Percentiles rank a stretch among this genome's conserved stretches.
Evolutionary conservation across 2,797 vertebrate species (phyloP).

Genomic region (Sebastes elongatus): DNA sequence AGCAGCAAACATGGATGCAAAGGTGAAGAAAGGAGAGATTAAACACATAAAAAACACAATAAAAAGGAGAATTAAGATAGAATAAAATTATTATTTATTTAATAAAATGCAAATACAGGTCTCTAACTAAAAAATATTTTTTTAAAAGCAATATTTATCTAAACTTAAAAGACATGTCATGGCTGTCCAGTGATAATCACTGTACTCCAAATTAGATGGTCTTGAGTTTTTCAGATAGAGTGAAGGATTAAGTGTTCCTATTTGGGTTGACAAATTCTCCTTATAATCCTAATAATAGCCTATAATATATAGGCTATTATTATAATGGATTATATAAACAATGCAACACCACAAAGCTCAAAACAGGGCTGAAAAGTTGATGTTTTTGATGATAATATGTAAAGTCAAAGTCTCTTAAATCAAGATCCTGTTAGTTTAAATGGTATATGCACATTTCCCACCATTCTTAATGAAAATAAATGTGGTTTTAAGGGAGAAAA

Average conservation of each 20-base stretch:
- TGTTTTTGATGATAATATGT: background rate
- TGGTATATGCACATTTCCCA: background rate
- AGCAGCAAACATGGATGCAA: background rate
- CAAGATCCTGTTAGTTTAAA: background rate
- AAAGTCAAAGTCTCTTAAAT: background rate
- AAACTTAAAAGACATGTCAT: background rate
- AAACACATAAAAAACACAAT: background rate
- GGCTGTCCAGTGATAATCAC: background rate
- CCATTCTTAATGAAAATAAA: too few species aligned
- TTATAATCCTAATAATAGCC: background rate
- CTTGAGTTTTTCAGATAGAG: background rate
- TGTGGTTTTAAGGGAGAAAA: background rate
- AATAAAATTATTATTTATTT: background rate
- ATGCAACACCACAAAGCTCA: background rate
- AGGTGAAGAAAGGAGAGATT: background rate
- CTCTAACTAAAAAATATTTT: background rate
- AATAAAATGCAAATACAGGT: background rate
- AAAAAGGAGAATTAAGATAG: background rate
- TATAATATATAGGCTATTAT: background rate
- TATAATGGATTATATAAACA: background rate
- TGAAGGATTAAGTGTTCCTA: background rate
- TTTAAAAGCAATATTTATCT: background rate
- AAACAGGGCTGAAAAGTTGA: background rate
- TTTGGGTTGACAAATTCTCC: background rate
- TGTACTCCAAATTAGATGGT: background rate